Evolutionary conservation across 2,797 vertebrate genomes (phyloP).

Genomic region (Diplodus puntazzo): DNA sequence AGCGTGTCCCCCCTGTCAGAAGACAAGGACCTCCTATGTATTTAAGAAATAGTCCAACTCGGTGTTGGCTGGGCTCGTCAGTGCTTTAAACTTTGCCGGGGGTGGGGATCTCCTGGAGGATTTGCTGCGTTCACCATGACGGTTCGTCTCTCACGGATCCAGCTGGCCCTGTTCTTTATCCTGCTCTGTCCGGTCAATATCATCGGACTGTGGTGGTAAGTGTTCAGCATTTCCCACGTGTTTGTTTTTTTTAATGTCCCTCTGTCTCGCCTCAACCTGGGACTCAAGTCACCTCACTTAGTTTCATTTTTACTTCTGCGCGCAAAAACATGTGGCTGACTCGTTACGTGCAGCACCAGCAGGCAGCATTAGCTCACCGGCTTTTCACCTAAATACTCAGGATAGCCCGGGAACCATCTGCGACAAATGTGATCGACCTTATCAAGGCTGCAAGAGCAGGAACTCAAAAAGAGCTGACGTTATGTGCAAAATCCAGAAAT

Average conservation of each 20-base stretch:
- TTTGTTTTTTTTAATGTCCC: conserved; percentile 11
- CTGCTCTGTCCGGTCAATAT: conserved; percentile 94
- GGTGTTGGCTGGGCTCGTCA: conserved; percentile 55
- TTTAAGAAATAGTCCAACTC: conserved; percentile 47
- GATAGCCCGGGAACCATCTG: neutral
- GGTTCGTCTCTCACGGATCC: conserved; percentile 89
- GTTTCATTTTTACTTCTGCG: conserved; percentile 13
- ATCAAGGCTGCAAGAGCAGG: neutral
- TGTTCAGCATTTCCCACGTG: conserved; percentile 70
- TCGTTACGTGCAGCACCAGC: conserved; percentile 2
- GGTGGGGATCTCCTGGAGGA: conserved; percentile 56
- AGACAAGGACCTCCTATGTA: conserved; percentile 68
- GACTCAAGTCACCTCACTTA: neutral
- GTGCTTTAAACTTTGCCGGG: conserved; percentile 45
- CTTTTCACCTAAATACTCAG: conserved; percentile 44
- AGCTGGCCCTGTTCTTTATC: conserved; percentile 93
- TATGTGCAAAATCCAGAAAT: neutral
- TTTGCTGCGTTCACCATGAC: conserved; percentile 79
- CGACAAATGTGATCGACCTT: neutral
- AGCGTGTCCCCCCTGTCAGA: conserved; percentile 16
- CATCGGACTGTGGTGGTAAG: conserved; percentile 97
- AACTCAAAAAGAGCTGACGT: neutral
- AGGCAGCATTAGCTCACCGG: conserved; percentile 23
- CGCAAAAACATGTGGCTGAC: conserved; percentile 12
- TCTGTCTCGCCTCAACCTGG: conserved; percentile 9